phyloP scores from a whole-genome alignment of 2,888 invertebrate genomes.

The Plusia festucae region DNA sequence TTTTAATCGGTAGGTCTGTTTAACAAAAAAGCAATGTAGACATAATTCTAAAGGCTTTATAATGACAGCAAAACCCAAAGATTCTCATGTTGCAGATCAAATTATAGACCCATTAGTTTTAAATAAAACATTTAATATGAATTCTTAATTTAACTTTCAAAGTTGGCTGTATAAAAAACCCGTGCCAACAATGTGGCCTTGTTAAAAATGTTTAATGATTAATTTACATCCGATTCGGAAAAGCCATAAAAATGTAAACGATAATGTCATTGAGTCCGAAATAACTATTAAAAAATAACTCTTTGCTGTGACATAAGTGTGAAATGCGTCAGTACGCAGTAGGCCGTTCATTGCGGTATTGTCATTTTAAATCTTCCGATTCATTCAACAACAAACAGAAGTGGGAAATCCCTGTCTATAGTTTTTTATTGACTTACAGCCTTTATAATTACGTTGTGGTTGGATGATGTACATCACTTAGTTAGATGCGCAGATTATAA shows the following conservation, averaged over 20 bases:
- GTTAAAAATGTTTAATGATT: background rate
- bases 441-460: slow-evolving; percentile 34
- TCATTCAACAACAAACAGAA: slow-evolving; percentile 16
- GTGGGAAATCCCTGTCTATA: slow-evolving; percentile 37
- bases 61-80: background rate
- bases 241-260: background rate
- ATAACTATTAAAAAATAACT: slow-evolving; percentile 10
- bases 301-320: background rate
- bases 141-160: no score
- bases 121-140: no score
- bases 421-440: slow-evolving; percentile 29
- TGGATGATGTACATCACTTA: slow-evolving; percentile 11
- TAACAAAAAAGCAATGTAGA: no score
- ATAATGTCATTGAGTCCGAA: slow-evolving; percentile 6
- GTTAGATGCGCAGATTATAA: background rate
- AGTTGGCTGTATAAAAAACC: background rate
- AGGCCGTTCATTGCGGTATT: slow-evolving; percentile 10
- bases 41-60: no score
- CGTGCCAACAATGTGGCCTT: background rate
- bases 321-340: slow-evolving; percentile 16
- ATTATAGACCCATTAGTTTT: no score
- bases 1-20: no score
- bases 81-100: no score
- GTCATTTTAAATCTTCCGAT: slow-evolving; percentile 44
- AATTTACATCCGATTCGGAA: slow-evolving; percentile 1